Percentiles rank a stretch among this genome's conserved stretches.
phyloP scores from a whole-genome alignment of 2,888 invertebrate genomes.

The Dexiosoma caninum region DNA sequence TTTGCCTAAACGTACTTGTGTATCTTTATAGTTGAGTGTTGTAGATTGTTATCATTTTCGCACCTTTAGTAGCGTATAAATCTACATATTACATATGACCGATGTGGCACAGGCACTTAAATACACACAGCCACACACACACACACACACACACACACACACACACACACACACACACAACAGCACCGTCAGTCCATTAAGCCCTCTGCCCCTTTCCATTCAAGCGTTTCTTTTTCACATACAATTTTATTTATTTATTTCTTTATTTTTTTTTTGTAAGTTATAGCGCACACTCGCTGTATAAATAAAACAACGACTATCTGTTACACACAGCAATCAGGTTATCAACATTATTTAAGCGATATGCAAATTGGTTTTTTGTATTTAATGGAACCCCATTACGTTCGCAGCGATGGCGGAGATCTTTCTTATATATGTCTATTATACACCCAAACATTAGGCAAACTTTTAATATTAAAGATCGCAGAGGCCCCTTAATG shows the following conservation, averaged over 20 bases:
- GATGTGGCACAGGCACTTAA: conserved; percentile 52
- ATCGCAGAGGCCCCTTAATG: conserved; percentile 26
- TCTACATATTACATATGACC: conserved; percentile 64
- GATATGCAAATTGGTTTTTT: conserved; percentile 64
- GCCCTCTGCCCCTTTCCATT: not conserved
- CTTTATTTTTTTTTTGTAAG: not conserved
- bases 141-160: too few relatives aligned
- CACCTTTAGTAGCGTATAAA: conserved; percentile 65
- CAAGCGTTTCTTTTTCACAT: too few relatives aligned
- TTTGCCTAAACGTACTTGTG: conserved; percentile 42
- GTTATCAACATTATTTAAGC: conserved; percentile 63
- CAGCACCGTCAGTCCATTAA: not conserved
- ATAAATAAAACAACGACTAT: conserved; percentile 30
- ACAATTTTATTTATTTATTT: not conserved
- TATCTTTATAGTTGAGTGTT: conserved; percentile 59
- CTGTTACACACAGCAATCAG: conserved; percentile 53
- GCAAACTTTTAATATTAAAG: conserved; percentile 7
- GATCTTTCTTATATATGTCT: conserved; percentile 46
- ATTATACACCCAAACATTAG: conserved; percentile 36
- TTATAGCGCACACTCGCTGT: not conserved
- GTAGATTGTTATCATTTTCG: conserved; percentile 65
- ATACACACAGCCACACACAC: too few relatives aligned
- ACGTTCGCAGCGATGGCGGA: conserved; percentile 58
- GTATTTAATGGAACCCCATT: conserved; percentile 63
- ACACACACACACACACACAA: too few relatives aligned